These are phyloP conservation scores for Otus sunia DNA, from an alignment of 2,113 vertebrate genomes.

Conservation along the genomic window DNA sequence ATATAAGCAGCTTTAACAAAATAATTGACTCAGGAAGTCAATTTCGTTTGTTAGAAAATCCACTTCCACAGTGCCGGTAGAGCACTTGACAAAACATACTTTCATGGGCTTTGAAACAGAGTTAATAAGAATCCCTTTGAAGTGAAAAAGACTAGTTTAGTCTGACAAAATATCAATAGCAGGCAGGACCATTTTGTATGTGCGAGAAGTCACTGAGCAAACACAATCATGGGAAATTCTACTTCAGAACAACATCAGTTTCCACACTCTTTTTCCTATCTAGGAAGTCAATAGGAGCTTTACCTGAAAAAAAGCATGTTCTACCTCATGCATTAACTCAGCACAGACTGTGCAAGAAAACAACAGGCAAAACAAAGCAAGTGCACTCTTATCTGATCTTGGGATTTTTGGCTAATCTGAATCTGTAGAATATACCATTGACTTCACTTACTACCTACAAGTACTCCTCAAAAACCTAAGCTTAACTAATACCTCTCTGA, in stretches of 20 bases:
- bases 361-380: background rate
- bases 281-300: background rate
- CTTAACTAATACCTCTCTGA: background rate
- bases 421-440: background rate
- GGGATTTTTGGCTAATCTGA: background rate
- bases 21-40: background rate
- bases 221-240: background rate
- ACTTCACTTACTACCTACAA: background rate
- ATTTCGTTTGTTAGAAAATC: background rate
- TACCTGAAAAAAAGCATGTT: background rate
- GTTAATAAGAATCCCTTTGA: background rate
- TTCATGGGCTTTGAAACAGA: background rate
- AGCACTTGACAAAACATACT: background rate
- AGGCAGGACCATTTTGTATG: background rate
- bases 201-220: background rate
- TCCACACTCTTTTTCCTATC: background rate
- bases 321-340: background rate
- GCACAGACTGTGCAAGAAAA: background rate
- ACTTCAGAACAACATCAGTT: background rate
- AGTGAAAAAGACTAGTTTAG: background rate
- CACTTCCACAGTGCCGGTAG: accelerated
- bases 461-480: background rate
- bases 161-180: background rate
- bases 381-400: background rate
- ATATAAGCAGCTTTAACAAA: background rate